Conservation (phyloP, 1,140 invertebrate species). For the Drosophila triauraria region DNA sequence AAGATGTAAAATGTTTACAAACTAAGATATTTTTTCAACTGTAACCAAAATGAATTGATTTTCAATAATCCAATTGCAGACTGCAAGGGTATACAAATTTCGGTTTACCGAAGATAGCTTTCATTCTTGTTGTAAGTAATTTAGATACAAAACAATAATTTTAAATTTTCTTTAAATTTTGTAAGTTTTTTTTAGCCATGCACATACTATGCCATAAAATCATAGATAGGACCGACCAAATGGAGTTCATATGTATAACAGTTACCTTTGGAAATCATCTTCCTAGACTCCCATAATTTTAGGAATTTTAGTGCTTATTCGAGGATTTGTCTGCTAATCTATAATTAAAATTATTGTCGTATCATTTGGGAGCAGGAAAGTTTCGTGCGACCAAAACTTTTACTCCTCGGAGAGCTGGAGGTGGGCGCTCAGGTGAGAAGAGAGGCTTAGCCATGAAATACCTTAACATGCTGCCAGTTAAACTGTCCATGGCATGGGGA, state of each 20-base stretch:
- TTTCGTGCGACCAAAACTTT: slow-evolving; percentile 43
- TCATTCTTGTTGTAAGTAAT: too few relatives aligned
- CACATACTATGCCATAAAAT: not conserved
- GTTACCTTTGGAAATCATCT: not conserved
- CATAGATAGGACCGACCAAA: too few relatives aligned
- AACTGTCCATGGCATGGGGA: slow-evolving; percentile 45
- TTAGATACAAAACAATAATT: too few relatives aligned
- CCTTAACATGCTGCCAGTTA: slow-evolving; percentile 73
- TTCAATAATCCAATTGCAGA: too few relatives aligned
- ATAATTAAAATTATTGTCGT: slow-evolving; percentile 78
- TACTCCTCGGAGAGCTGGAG: not conserved
- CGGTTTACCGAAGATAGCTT: too few relatives aligned
- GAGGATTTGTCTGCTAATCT: slow-evolving; percentile 68
- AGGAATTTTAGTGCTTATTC: slow-evolving; percentile 59
- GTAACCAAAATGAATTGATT: too few relatives aligned
- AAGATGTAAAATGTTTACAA: too few relatives aligned
- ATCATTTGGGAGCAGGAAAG: slow-evolving; percentile 73
- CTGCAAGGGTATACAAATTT: too few relatives aligned
- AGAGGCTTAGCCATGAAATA: slow-evolving; percentile 52
- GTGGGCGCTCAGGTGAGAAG: slow-evolving; percentile 14
- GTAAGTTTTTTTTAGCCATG: too few relatives aligned
- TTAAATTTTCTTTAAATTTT: not conserved
- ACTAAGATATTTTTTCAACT: too few relatives aligned
- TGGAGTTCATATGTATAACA: not conserved
- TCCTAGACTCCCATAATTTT: slow-evolving; percentile 20